These are phyloP conservation scores for Callyntrura guangdongensis DNA, from an alignment of 2,888 invertebrate genomes.

Conservation along the genomic window DNA sequence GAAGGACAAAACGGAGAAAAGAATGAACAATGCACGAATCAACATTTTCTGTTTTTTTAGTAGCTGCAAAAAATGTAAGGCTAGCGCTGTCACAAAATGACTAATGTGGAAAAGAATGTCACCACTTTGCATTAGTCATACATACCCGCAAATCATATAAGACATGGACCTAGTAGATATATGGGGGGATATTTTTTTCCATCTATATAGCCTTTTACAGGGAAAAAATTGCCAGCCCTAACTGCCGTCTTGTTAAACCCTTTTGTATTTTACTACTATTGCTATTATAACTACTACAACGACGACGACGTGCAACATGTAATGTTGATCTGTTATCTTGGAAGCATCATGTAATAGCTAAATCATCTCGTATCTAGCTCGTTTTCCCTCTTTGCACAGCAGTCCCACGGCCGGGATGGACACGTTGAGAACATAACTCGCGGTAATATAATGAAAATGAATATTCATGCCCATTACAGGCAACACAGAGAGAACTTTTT, in stretches of 20 bases:
- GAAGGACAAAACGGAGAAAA: slow-evolving; percentile 37
- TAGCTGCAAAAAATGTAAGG: slow-evolving; percentile 19
- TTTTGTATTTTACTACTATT: background rate
- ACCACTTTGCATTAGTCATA: too few relatives aligned
- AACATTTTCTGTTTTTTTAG: background rate
- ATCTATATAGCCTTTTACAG: background rate
- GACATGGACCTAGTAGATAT: too few relatives aligned
- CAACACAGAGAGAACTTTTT: background rate
- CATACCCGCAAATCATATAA: too few relatives aligned
- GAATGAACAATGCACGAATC: background rate
- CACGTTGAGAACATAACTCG: background rate
- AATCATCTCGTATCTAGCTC: background rate
- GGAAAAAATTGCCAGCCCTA: background rate
- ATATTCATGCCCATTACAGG: background rate
- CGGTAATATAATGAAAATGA: background rate
- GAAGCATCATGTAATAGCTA: background rate
- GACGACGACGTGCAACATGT: too few relatives aligned
- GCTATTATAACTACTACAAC: too few relatives aligned
- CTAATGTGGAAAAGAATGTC: too few relatives aligned
- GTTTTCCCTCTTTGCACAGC: background rate
- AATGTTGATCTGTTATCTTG: background rate
- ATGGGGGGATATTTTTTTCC: too few relatives aligned
- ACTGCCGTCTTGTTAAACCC: background rate
- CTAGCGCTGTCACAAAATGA: background rate
- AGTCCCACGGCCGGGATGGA: background rate